Evolutionary conservation across 2,113 vertebrate species (phyloP), one percentile per base, ranked within the genome.

Genomic region (Phylloscopus trochiloides): DNA sequence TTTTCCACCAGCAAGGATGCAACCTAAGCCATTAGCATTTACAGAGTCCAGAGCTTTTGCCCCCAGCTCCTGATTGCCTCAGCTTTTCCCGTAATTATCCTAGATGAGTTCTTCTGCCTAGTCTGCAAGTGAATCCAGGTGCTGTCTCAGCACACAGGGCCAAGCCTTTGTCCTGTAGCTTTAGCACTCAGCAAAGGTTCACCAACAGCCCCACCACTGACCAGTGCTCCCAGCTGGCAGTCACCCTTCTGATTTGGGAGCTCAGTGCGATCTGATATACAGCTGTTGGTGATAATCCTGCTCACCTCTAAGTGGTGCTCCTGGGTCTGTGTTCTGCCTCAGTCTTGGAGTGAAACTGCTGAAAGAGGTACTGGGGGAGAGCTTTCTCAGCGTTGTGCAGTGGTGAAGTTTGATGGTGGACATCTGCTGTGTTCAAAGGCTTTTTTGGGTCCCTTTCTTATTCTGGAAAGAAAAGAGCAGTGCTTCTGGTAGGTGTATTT

Each of bases 381-480:
- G 1, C 0, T 29, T 0, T 40, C 0, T 7, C 0, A 0, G 6
- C 25, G 9, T 10, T 34, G 6, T 50, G 10, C 0, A 7, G 2
- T 11, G 9, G 1, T 0, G 13, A 0, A 13, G 7, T 32, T 50
- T 62, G 22, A 22, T 52, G 15, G 32, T 29, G 7, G 6, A 8
- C 0, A 0, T 80, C 6, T 17, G 0, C 4, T 4, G 0, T 1
- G 3, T 59, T 14, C 0, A 13, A 40, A 42, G 38, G 20, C 3
- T 57, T 52, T 52, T 72, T 24, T 12, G 3, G 5, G 3, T 76
- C 2, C 0, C 0, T 48, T 73, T 82, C 13, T 73, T 34, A 13
- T 9, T 1, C 13, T 31, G 26, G 8, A 48, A 87, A 51, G 32
- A 71, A 16, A 36, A 45, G 19, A 59, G 19, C 5, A 2, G 1